A percentile compares a stretch with the other conserved stretches of the same genome.
phyloP scores from a whole-genome alignment of 2,113 vertebrate genomes.

The Grus americana region DNA sequence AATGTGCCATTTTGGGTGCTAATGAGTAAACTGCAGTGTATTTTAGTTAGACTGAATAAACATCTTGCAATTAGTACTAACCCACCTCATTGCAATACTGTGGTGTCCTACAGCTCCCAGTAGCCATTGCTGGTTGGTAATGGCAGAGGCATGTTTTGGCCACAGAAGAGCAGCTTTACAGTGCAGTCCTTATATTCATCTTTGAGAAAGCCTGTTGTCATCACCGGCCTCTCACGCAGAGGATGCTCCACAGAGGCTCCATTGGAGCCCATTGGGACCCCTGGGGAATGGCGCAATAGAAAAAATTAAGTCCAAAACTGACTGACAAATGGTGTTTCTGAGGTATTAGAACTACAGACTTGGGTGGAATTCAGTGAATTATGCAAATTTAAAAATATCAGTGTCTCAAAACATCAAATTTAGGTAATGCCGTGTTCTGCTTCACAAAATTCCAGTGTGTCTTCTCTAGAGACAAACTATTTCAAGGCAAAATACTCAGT shows the following conservation, averaged over 20 bases:
- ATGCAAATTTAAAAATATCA: background rate
- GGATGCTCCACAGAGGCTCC: background rate
- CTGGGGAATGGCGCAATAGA: background rate
- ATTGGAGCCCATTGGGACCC: rapidly evolving
- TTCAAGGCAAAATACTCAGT: background rate
- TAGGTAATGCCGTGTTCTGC: background rate
- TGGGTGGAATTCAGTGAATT: background rate
- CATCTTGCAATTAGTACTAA: constrained; percentile 13
- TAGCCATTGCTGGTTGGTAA: background rate
- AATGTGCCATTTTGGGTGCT: constrained; percentile 19
- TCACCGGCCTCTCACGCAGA: background rate
- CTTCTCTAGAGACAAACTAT: background rate
- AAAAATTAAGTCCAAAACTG: background rate
- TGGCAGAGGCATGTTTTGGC: background rate
- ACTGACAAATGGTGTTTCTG: background rate
- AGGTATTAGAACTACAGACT: background rate
- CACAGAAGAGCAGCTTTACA: background rate
- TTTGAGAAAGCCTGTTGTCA: background rate
- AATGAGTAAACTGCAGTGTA: constrained; percentile 14
- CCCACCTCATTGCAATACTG: background rate
- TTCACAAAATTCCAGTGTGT: background rate
- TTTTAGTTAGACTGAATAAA: constrained; percentile 10
- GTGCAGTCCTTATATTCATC: background rate
- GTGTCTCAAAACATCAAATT: background rate
- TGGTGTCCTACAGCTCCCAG: background rate